Percentiles rank a stretch among this genome's conserved stretches.
These are phyloP conservation scores for Microtus pennsylvanicus DNA, from an alignment of 2,113 vertebrate genomes.

Conservation along the genomic window DNA sequence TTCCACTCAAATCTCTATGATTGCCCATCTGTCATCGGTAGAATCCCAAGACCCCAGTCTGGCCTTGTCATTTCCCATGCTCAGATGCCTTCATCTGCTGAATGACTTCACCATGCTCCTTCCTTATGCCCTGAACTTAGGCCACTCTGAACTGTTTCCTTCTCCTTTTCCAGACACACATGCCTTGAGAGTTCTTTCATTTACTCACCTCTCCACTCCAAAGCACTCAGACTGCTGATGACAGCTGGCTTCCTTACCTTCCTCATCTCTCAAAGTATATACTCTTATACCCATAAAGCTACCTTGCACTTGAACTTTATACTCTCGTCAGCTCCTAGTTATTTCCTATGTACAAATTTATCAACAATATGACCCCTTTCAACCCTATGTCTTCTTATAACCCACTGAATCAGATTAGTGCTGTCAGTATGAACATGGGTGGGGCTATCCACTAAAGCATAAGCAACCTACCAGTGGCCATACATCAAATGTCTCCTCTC, in stretches of 20 bases:
- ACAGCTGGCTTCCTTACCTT: not conserved
- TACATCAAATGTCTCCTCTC: too few species aligned
- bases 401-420: not conserved
- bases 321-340: not conserved
- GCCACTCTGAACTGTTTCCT: not conserved
- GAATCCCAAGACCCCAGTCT: not conserved
- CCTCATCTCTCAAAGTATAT: not conserved
- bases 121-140: not conserved
- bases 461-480: not conserved
- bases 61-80: not conserved
- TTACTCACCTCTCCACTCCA: not conserved
- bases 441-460: too few species aligned
- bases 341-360: not conserved
- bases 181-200: accelerated
- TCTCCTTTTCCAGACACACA: not conserved
- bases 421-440: not conserved
- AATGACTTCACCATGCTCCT: too few species aligned
- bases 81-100: too few species aligned
- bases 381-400: not conserved
- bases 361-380: not conserved
- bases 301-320: not conserved
- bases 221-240: not conserved
- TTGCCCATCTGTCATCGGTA: not conserved
- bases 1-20: not conserved
- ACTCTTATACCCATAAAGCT: not conserved